These are phyloP conservation scores for Abrostola tripartita DNA, from an alignment of 2,888 invertebrate genomes.

Conservation along the genomic window DNA sequence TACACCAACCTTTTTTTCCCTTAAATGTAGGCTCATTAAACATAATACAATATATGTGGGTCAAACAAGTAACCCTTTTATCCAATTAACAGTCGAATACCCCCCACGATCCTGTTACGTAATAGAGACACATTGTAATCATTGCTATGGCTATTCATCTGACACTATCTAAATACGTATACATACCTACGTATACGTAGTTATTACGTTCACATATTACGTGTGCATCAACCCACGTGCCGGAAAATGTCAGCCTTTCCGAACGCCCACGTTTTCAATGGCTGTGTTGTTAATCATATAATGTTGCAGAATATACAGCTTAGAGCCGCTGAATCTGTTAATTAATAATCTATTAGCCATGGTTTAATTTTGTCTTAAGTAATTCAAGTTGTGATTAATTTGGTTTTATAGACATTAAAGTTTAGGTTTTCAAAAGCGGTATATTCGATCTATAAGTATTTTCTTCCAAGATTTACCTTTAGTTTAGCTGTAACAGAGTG, in stretches of 20 bases:
- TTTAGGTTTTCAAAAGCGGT: neutral
- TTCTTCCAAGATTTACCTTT: neutral
- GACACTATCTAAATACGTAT: neutral
- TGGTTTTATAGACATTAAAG: neutral
- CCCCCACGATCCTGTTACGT: too few species aligned
- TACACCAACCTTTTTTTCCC: too few species aligned
- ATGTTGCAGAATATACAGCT: conserved; percentile 3
- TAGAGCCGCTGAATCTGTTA: neutral
- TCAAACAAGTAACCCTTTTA: too few species aligned
- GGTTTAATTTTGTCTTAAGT: conserved; percentile 11
- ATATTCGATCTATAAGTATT: neutral
- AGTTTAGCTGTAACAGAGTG: neutral
- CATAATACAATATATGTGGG: too few species aligned
- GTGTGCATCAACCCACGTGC: conserved; percentile 17
- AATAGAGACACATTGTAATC: too few species aligned
- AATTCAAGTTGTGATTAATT: neutral
- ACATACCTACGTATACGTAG: neutral
- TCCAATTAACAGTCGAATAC: too few species aligned
- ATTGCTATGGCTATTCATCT: neutral
- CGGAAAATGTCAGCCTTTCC: conserved; percentile 28
- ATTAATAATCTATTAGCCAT: neutral
- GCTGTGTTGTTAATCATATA: conserved; percentile 22
- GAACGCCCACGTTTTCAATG: conserved; percentile 34
- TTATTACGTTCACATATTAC: neutral
- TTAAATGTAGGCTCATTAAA: too few species aligned